Conservation (phyloP, 2,797 vertebrate genomes). For the Cottoperca gobio region DNA sequence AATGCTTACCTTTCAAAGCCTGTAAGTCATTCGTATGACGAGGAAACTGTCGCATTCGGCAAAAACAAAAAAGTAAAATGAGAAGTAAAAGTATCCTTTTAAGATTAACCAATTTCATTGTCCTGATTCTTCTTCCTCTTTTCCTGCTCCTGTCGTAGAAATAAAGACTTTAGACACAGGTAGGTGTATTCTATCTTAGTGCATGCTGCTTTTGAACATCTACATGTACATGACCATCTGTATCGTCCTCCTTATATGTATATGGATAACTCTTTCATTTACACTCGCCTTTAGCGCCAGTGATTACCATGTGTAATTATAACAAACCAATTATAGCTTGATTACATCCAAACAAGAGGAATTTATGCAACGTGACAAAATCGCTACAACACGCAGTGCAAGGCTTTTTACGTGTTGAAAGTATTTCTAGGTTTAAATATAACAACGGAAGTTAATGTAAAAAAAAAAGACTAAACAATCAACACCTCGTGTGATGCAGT, state of each 20-base stretch:
- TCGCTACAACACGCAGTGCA: background rate
- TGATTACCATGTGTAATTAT: slow-evolving; percentile 59
- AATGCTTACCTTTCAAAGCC: background rate
- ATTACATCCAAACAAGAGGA: slow-evolving; percentile 51
- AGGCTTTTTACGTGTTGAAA: background rate
- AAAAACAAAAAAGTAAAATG: slow-evolving; percentile 39
- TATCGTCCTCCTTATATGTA: slow-evolving; percentile 9
- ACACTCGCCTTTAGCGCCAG: slow-evolving; percentile 41
- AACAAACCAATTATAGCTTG: slow-evolving; percentile 59
- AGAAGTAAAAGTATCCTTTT: slow-evolving; percentile 38
- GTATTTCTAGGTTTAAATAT: background rate
- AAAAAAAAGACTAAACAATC: background rate
- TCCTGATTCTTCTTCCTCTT: slow-evolving; percentile 47
- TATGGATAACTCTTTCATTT: slow-evolving; percentile 45
- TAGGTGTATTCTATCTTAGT: slow-evolving; percentile 82
- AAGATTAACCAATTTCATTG: slow-evolving; percentile 62
- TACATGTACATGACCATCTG: slow-evolving; percentile 17
- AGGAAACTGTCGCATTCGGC: slow-evolving; percentile 13
- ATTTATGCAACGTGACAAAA: slow-evolving; percentile 3
- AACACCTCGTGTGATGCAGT: slow-evolving; percentile 9
- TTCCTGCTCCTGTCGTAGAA: slow-evolving; percentile 85
- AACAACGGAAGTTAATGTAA: background rate
- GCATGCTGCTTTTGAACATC: slow-evolving; percentile 46
- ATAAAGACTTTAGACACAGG: slow-evolving; percentile 99
- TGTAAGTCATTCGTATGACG: background rate